phyloP scores from a whole-genome alignment of 2,113 vertebrate genomes.

The Pseudorasbora parva region DNA sequence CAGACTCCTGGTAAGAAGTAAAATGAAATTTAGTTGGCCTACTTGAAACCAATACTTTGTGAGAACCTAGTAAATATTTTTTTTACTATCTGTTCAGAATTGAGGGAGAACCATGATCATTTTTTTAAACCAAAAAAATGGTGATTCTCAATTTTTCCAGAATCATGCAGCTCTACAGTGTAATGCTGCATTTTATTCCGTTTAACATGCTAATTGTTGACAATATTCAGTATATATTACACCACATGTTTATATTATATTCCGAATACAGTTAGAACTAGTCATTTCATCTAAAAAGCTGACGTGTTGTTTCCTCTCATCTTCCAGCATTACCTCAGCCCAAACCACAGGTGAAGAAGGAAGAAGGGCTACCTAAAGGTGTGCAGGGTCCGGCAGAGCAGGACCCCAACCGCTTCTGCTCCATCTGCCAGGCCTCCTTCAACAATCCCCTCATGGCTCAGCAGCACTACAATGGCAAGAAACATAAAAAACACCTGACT shows the following conservation, averaged over 20 bases:
- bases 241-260: background rate
- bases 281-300: background rate
- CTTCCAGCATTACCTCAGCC: conserved; percentile 50
- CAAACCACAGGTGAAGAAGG: conserved; percentile 47
- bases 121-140: no score
- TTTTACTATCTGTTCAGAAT: no score
- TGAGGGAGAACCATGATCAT: no score
- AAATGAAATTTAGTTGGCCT: background rate
- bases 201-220: background rate
- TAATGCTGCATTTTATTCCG: background rate
- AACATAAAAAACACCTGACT: conserved; percentile 93
- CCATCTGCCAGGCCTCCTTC: conserved; percentile 94
- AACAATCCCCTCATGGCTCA: conserved; percentile 96
- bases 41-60: background rate
- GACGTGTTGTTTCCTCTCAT: background rate
- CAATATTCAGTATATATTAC: background rate
- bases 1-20: conserved; percentile 78
- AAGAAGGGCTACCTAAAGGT: background rate
- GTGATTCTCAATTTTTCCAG: no score
- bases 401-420: conserved; percentile 92
- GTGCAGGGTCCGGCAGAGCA: conserved; percentile 48
- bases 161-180: no score
- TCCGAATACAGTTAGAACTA: background rate
- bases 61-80: no score
- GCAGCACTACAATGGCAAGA: conserved; percentile 96